A percentile compares a stretch with the other conserved stretches of the same genome.
Conservation (phyloP, 1,140 invertebrate genomes). For the Drosophila lowei region DNA sequence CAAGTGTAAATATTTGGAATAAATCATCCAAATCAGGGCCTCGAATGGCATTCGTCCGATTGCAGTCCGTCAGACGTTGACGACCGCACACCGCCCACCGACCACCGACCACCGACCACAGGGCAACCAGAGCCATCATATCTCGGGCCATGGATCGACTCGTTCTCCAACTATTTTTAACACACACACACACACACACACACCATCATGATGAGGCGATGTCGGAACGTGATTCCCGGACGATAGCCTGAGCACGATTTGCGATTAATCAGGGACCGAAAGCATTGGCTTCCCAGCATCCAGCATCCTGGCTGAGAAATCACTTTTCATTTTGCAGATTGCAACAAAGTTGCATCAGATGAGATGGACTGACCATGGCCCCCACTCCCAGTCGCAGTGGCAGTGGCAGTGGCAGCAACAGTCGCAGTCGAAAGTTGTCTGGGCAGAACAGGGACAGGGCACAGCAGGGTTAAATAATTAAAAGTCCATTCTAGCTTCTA, state of each 20-base stretch:
- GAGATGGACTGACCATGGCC: neutral
- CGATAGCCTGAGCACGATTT: slow-evolving; percentile 76
- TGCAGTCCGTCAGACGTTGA: slow-evolving; percentile 41
- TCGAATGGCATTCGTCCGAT: slow-evolving; percentile 34
- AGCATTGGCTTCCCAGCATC: slow-evolving; percentile 8
- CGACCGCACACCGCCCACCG: slow-evolving; percentile 41
- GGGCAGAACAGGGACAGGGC: neutral
- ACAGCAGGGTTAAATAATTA: slow-evolving; percentile 60
- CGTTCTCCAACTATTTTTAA: slow-evolving; percentile 62
- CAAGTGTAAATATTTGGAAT: slow-evolving; percentile 57
- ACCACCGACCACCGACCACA: slow-evolving; percentile 33
- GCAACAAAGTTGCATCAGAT: slow-evolving; percentile 33
- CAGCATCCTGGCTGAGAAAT: slow-evolving; percentile 69
- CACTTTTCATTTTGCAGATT: slow-evolving; percentile 61
- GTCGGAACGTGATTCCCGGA: slow-evolving; percentile 65
- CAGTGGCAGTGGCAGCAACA: neutral
- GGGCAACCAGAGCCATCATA: slow-evolving; percentile 14
- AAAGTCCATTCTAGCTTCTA: slow-evolving; percentile 51
- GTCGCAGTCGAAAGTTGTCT: slow-evolving; percentile 20
- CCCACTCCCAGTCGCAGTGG: neutral
- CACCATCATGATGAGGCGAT: slow-evolving; percentile 30
- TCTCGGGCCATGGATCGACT: slow-evolving; percentile 2
- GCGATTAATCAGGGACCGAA: slow-evolving; percentile 72
- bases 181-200: slow-evolving; percentile 21
- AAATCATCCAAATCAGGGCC: slow-evolving; percentile 41